phyloP scores from a whole-genome alignment of 1,140 invertebrate species.

The Cydia strobilella region DNA sequence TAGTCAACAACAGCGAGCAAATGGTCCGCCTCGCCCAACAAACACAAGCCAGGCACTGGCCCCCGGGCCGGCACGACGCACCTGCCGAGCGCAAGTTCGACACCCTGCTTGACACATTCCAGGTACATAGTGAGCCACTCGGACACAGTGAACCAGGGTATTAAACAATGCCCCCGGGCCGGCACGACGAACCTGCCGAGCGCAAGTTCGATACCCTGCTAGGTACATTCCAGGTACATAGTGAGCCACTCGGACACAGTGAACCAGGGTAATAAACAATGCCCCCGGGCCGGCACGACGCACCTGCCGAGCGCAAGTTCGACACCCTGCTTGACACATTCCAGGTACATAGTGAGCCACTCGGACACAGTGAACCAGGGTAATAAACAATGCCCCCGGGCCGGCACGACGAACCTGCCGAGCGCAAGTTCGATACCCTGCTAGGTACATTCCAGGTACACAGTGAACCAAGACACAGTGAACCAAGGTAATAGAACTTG shows the following conservation, averaged over 20 bases:
- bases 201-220: conserved; percentile 85
- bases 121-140: conserved; percentile 48
- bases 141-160: conserved; percentile 77
- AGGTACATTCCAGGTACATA: conserved; percentile 81
- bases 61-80: conserved; percentile 80
- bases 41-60: conserved; percentile 88
- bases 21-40: conserved; percentile 93
- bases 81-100: conserved; percentile 84
- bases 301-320: conserved; percentile 84
- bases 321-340: conserved; percentile 84
- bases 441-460: conserved; percentile 83
- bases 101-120: conserved; percentile 83
- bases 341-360: conserved; percentile 56
- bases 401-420: conserved; percentile 81
- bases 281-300: conserved; percentile 81
- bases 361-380: conserved; percentile 63
- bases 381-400: conserved; percentile 89
- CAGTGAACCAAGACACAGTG: too few relatives aligned
- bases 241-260: neutral
- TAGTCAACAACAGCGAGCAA: conserved; percentile 95
- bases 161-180: conserved; percentile 87
- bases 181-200: conserved; percentile 82
- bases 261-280: conserved; percentile 88
- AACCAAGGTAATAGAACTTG: too few relatives aligned
- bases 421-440: conserved; percentile 85